Conservation (phyloP, 2,113 vertebrate species). For the Atlantisia rogersi region DNA sequence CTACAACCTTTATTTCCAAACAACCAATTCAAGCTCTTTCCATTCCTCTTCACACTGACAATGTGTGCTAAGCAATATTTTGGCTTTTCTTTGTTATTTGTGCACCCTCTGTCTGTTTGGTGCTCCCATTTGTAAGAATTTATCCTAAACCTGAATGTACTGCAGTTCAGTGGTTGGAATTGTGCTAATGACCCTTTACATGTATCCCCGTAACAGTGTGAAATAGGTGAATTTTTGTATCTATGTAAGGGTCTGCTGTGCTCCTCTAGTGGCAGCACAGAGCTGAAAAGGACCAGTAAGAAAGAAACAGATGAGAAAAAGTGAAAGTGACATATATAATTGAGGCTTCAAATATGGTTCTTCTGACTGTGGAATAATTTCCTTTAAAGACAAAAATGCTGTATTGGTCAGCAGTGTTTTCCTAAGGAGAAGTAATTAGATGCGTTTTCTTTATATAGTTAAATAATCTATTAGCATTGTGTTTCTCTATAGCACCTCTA, state of each 20-base stretch:
- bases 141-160: not conserved
- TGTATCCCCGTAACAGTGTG: not conserved
- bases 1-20: not conserved
- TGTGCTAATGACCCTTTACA: not conserved
- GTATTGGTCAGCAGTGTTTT: not conserved
- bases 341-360: not conserved
- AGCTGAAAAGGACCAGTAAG: not conserved
- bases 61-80: not conserved
- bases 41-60: not conserved
- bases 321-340: not conserved
- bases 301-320: not conserved
- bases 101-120: not conserved
- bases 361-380: not conserved
- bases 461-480: not conserved
- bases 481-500: slow-evolving; percentile 86
- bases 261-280: not conserved
- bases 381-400: not conserved
- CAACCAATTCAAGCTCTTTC: not conserved
- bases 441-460: not conserved
- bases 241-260: not conserved
- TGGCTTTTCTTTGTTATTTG: not conserved
- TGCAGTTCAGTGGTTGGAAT: not conserved
- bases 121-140: not conserved
- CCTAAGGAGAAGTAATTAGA: not conserved
- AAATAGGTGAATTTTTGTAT: not conserved